Conservation (phyloP, 2,113 vertebrate genomes). For the Paraplagusia blochii region DNA sequence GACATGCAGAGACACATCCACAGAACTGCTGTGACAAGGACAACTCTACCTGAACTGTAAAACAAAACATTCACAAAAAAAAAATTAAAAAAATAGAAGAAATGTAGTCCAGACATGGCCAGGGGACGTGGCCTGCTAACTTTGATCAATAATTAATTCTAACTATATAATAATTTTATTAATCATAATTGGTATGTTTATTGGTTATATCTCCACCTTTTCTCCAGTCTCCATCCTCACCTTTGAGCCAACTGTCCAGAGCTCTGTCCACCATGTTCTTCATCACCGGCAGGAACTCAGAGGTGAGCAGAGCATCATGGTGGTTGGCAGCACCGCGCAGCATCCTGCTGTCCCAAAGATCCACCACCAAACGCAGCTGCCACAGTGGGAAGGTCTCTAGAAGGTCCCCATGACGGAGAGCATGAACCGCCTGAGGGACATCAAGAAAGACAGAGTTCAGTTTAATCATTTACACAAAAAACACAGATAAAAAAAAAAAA, state of each 20-base stretch:
- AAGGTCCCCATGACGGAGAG: conserved; percentile 79
- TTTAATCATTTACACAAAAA: not conserved
- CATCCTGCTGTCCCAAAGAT: conserved; percentile 85
- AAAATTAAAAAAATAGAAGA: too few relatives aligned
- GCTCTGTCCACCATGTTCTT: conserved; percentile 86
- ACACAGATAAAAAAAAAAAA: too few relatives aligned
- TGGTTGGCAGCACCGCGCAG: conserved; percentile 71
- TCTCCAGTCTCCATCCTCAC: conserved; percentile 66
- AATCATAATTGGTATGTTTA: too few relatives aligned
- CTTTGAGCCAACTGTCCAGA: conserved; percentile 88
- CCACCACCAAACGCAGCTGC: conserved; percentile 93
- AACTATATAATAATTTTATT: too few relatives aligned
- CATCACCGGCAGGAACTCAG: conserved; percentile 91
- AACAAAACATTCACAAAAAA: too few relatives aligned
- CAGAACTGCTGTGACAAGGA: not conserved
- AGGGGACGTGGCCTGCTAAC: too few relatives aligned
- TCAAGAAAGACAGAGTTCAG: not conserved
- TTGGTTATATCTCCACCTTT: too few relatives aligned
- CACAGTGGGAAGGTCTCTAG: conserved; percentile 88
- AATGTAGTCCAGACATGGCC: too few relatives aligned
- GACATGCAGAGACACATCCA: conserved; percentile 42
- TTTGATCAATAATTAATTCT: too few relatives aligned
- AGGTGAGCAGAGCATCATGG: conserved; percentile 84
- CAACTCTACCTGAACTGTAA: too few relatives aligned
- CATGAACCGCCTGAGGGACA: conserved; percentile 60